Evolutionary conservation across 2,797 vertebrate genomes (phyloP).

Genomic region (Gallirallus australis): DNA sequence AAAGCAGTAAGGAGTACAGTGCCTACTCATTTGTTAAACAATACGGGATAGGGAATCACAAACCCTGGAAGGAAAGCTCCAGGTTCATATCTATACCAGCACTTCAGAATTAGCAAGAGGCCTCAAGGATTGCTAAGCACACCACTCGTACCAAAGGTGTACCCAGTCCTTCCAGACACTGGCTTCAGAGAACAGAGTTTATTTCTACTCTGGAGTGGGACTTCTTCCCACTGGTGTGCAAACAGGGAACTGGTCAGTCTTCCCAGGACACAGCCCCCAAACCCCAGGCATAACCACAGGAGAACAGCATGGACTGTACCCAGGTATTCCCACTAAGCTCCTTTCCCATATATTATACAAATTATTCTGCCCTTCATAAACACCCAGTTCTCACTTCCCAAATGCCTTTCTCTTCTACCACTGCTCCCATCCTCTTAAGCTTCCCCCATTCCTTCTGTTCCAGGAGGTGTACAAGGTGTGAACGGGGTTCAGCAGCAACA

Average conservation of each 20-base stretch:
- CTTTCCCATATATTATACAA: not conserved
- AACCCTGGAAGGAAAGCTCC: not conserved
- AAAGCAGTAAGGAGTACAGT: not conserved
- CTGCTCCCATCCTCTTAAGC: not conserved
- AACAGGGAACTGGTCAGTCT: not conserved
- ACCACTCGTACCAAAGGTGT: rapidly evolving
- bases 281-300: not conserved
- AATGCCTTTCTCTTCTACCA: slow-evolving; percentile 24
- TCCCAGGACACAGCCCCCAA: rapidly evolving
- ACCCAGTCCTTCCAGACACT: not conserved
- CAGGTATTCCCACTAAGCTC: not conserved
- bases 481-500: not conserved
- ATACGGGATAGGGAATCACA: not conserved
- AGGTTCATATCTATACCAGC: not conserved
- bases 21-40: not conserved
- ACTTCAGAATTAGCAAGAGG: not conserved
- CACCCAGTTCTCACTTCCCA: not conserved
- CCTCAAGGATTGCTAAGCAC: not conserved
- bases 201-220: no score
- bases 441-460: not conserved
- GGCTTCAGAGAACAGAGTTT: not conserved
- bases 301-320: not conserved
- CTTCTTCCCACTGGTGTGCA: rapidly evolving
- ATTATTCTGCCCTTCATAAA: not conserved
- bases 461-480: not conserved